Base-by-base conservation (phyloP, 2,797 vertebrate species). In the Pelochelys cantorii region DNA sequence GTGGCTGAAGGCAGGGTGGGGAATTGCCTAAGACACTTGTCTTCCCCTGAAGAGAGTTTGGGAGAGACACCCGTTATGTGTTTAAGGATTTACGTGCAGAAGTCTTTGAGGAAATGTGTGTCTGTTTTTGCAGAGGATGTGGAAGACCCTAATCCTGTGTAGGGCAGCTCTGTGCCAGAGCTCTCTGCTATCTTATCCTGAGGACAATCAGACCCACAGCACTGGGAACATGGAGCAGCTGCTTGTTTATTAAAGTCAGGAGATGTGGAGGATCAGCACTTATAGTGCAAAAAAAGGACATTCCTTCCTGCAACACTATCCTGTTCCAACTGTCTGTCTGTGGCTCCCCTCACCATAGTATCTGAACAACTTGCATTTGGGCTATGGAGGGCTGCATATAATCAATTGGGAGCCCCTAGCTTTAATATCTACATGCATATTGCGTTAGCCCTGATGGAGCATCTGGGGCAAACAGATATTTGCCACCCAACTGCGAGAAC, bases 1-100 rank as follows among this genome's bases (percentile, higher is more conserved):
- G 42, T 96, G 91, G 92, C 59, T 88, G 90, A 93, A 92, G 87
- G 57, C 83, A 94, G 55, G n/a, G 29, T 85, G 84, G 92, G 87
- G 81, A 95, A 90, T 42, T 93, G n/a, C 80, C 90, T 96, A 77
- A 52, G 37, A 42, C 55, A 83, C 80, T 29, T 54, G 15, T 2
- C 8, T 59, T 93, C 83, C 90, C 86, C 65, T 87, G 62, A 68
- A 62, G 77, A 91, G 71, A 77, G 12, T 29, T 3, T 2, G 83
- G 78, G 71, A 89, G 79, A 77, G 29, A 79, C 27, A 57, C 3
- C 84, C 80, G 88, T 79, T 5, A 18, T 25, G 4, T 60, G 1
- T 27, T 3, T 23, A 93, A 90, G 82, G 48, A 37, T 62, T 78
- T 85, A 89, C 48, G 5, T 57, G 77, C 14, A 20, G 18, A 83